phyloP scores from a whole-genome alignment of 2,797 vertebrate species.

The Chromis chromis region DNA sequence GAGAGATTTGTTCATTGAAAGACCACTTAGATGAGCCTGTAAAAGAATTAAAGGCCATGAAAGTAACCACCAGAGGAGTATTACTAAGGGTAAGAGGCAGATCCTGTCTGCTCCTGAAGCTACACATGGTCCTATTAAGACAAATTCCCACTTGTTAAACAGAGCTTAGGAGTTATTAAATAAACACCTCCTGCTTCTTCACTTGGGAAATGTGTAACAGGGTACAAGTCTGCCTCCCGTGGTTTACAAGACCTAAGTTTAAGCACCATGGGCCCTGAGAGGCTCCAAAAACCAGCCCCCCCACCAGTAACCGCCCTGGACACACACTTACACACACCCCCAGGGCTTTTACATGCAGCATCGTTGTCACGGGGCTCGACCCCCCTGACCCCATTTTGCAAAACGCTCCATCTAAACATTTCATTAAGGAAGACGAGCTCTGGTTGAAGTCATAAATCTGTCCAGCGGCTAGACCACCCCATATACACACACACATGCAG shows the following conservation, averaged over 20 bases:
- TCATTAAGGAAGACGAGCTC: conserved; percentile 75
- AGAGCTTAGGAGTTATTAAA: conserved; percentile 72
- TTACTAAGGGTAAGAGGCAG: conserved; percentile 45
- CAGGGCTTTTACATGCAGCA: conserved; percentile 52
- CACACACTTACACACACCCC: conserved; percentile 45
- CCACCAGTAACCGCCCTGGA: conserved; percentile 35
- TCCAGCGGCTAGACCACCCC: conserved; percentile 74
- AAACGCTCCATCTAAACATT: conserved; percentile 79
- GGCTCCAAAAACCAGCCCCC: conserved; percentile 41
- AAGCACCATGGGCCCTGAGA: conserved; percentile 25
- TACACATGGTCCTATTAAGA: conserved; percentile 32
- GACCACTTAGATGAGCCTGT: conserved; percentile 9
- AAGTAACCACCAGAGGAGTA: conserved; percentile 34
- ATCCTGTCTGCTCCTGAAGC: conserved; percentile 36
- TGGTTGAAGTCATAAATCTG: conserved; percentile 75
- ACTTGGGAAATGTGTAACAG: conserved; percentile 62
- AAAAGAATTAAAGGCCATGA: conserved; percentile 31
- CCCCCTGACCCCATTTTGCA: conserved; percentile 78
- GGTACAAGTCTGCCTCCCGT: conserved; percentile 50
- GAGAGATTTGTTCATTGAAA: conserved; percentile 6
- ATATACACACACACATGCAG: conserved; percentile 22
- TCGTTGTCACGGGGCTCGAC: conserved; percentile 63
- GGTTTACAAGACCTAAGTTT: conserved; percentile 62
- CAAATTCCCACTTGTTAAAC: conserved; percentile 50
- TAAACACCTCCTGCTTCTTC: conserved; percentile 67